A percentile compares a stretch with the other conserved stretches of the same genome.
phyloP scores from a whole-genome alignment of 2,797 vertebrate species.

The Lepus townsendii region DNA sequence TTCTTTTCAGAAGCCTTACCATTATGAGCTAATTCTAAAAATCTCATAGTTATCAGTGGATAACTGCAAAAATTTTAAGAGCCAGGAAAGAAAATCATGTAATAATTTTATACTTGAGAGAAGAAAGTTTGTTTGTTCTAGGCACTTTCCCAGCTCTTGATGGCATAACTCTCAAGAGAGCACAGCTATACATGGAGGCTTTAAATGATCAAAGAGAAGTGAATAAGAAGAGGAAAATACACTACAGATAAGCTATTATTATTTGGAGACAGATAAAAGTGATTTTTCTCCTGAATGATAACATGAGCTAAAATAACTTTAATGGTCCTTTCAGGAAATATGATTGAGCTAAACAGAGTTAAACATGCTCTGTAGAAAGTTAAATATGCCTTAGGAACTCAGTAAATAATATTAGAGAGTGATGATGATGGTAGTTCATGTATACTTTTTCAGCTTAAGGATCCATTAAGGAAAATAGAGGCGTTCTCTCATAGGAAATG shows the following conservation, averaged over 20 bases:
- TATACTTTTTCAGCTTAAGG: constrained; percentile 6
- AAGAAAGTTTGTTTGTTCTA: not conserved
- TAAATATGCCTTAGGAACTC: not conserved
- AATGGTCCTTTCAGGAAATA: not conserved
- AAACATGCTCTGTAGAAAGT: not conserved
- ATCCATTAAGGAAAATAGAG: not conserved
- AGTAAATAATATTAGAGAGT: not conserved
- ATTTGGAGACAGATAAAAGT: constrained; percentile 26
- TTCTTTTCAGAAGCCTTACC: not conserved
- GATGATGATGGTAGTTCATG: not conserved
- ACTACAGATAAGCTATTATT: not conserved
- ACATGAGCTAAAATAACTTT: not conserved
- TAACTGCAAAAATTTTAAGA: not conserved
- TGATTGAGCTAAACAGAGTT: not conserved
- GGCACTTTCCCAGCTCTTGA: not conserved
- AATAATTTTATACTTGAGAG: not conserved
- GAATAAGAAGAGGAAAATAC: not conserved
- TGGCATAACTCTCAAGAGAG: not conserved
- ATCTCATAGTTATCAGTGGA: not conserved
- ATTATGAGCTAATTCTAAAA: constrained; percentile 22
- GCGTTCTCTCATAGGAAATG: not conserved
- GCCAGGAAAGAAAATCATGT: not conserved
- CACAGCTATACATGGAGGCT: not conserved
- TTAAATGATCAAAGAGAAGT: not conserved
- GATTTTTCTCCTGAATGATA: not conserved